phyloP scores from a whole-genome alignment of 2,888 invertebrate genomes.

The Iphiclides podalirius region DNA sequence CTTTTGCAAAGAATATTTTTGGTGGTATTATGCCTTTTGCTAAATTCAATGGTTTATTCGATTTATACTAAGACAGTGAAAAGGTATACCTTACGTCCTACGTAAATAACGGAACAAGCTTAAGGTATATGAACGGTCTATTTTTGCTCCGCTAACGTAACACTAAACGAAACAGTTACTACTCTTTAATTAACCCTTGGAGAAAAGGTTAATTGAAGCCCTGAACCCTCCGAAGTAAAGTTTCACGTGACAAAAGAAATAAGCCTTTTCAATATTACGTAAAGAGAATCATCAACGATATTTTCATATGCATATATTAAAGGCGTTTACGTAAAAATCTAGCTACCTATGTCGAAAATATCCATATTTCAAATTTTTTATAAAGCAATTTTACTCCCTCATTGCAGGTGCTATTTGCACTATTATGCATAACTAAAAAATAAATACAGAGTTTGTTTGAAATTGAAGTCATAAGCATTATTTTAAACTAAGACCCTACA shows the following conservation, averaged over 20 bases:
- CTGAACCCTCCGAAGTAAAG: slow-evolving; percentile 8
- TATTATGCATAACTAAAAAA: no score
- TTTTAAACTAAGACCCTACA: no score
- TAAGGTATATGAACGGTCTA: slow-evolving; percentile 5
- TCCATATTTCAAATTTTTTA: no score
- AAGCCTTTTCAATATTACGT: not conserved
- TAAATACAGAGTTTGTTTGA: no score
- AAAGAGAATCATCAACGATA: not conserved
- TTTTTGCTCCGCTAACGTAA: slow-evolving; percentile 13
- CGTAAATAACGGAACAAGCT: slow-evolving; percentile 9
- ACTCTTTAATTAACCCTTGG: slow-evolving; percentile 15
- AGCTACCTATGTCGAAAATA: no score
- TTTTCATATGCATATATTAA: not conserved
- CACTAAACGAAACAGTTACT: slow-evolving; percentile 9
- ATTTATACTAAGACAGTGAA: not conserved
- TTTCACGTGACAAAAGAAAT: slow-evolving; percentile 16
- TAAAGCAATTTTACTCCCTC: no score
- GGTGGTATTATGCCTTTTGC: no score
- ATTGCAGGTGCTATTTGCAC: no score
- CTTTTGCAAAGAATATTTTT: not conserved
- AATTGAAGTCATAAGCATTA: no score
- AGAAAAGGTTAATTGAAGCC: slow-evolving; percentile 21
- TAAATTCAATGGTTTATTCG: not conserved
- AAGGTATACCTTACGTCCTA: slow-evolving; percentile 8
- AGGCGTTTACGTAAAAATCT: not conserved